Percentiles rank a stretch among this genome's conserved stretches.
Evolutionary conservation across 1,140 invertebrate genomes (phyloP).

Genomic region (Ceratosolen solmsi): DNA sequence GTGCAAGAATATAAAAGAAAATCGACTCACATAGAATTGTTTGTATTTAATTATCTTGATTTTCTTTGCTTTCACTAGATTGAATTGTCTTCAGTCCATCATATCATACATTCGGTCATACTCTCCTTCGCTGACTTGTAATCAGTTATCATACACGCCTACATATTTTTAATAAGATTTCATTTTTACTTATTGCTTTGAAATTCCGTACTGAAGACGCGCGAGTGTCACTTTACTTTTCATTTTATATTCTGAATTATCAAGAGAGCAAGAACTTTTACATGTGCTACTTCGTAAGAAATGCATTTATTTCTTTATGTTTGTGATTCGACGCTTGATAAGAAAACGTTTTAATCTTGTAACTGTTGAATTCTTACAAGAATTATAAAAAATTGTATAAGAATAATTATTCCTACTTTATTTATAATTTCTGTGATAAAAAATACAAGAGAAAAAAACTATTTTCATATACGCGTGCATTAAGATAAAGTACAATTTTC

Average conservation of each 20-base stretch:
- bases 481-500: background rate
- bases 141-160: slow-evolving; percentile 24
- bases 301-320: slow-evolving; percentile 19
- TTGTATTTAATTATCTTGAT: background rate
- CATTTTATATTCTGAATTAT: slow-evolving; percentile 13
- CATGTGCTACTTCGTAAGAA: slow-evolving; percentile 3
- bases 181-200: slow-evolving; percentile 71
- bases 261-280: slow-evolving; percentile 27
- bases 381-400: slow-evolving; percentile 48
- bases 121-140: background rate
- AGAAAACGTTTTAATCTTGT: slow-evolving; percentile 34
- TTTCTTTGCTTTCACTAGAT: slow-evolving; percentile 3
- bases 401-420: slow-evolving; percentile 40
- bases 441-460: slow-evolving; percentile 28
- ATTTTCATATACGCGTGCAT: slow-evolving; percentile 1
- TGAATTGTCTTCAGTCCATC: slow-evolving; percentile 31
- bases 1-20: slow-evolving; percentile 48
- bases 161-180: slow-evolving; percentile 47
- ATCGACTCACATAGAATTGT: slow-evolving; percentile 38
- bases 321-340: slow-evolving; percentile 15
- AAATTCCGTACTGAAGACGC: slow-evolving; percentile 71
- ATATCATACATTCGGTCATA: slow-evolving; percentile 46
- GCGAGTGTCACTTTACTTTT: slow-evolving; percentile 42
- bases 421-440: background rate
- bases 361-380: slow-evolving; percentile 33